A percentile compares a stretch with the other conserved stretches of the same genome.
phyloP scores from a whole-genome alignment of 2,888 invertebrate genomes.

The Conomelus anceps region DNA sequence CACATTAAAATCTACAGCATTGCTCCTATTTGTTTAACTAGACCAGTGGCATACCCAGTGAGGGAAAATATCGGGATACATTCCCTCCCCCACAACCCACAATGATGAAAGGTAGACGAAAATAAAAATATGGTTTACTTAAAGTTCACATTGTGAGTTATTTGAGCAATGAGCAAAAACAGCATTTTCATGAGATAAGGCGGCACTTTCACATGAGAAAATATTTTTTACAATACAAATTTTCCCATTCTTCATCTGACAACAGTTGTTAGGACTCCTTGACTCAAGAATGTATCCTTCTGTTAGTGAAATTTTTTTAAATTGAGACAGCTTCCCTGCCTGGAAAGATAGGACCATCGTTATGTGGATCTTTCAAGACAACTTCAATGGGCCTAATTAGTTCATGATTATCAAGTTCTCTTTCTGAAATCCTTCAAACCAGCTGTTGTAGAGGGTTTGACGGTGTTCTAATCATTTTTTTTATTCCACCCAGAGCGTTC shows the following conservation, averaged over 20 bases:
- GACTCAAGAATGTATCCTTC: not conserved
- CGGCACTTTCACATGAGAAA: not conserved
- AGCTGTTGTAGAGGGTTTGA: constrained; percentile 19
- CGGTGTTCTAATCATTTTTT: constrained; percentile 24
- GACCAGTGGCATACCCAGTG: no score
- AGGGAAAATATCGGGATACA: no score
- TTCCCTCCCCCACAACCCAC: no score
- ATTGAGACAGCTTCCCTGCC: not conserved
- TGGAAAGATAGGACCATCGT: not conserved
- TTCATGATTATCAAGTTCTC: not conserved
- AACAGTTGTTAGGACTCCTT: not conserved
- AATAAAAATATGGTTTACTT: no score
- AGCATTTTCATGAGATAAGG: no score
- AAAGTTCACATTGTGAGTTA: no score
- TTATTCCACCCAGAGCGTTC: constrained; percentile 32
- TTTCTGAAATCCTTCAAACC: constrained; percentile 5
- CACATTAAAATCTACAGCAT: no score
- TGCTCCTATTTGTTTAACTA: no score
- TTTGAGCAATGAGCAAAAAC: no score
- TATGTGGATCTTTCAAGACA: not conserved
- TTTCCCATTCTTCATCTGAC: not conserved
- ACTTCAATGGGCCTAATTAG: not conserved
- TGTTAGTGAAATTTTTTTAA: not conserved
- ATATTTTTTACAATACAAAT: not conserved
- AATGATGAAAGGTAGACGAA: no score